phyloP scores from a whole-genome alignment of 1,140 invertebrate species.

The Sesamia nonagrioides region DNA sequence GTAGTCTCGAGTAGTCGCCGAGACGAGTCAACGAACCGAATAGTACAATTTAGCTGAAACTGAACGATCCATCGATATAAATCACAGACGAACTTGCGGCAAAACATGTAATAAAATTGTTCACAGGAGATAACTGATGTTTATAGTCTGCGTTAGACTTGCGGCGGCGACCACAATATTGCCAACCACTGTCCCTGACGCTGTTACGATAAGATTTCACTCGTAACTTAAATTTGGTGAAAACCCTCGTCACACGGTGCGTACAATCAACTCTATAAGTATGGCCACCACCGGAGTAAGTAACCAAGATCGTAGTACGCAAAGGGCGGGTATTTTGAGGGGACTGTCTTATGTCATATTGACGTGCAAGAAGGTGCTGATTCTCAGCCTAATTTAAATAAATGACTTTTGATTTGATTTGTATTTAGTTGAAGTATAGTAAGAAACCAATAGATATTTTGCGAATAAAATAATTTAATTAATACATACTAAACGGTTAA shows the following conservation, averaged over 20 bases:
- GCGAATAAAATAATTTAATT: no score
- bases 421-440: no score
- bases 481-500: no score
- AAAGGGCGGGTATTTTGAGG: no score
- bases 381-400: no score
- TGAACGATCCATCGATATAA: constrained; percentile 4
- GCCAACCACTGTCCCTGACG: neutral
- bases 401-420: no score
- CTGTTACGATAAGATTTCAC: neutral
- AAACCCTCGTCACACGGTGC: neutral
- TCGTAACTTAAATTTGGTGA: neutral
- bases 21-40: constrained; percentile 8
- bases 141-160: constrained; percentile 3
- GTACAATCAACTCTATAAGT: no score
- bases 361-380: no score
- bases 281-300: no score
- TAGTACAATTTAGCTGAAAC: constrained; percentile 12
- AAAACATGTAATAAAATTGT: constrained; percentile 23
- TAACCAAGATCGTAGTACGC: no score
- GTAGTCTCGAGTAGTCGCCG: neutral
- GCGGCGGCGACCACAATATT: constrained; percentile 5
- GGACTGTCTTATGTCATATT: no score
- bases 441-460: no score
- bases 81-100: constrained; percentile 1
- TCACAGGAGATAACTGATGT: neutral